Evolutionary conservation across 23 tunicate species (phyloP).

Genomic region (Trididemnum nubilum): DNA sequence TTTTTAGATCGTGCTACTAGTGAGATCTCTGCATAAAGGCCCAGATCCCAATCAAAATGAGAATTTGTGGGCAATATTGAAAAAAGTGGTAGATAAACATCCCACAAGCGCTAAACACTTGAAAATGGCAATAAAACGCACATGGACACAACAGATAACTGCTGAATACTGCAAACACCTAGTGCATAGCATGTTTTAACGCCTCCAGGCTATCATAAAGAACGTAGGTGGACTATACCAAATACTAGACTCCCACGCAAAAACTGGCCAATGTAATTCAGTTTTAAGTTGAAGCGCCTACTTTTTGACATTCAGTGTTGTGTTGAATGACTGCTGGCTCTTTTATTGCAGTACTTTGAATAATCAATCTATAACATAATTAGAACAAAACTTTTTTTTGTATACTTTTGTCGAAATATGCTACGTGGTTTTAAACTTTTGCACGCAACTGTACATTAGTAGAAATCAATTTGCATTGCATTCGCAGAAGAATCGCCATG

Average conservation of each 20-base stretch:
- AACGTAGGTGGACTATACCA: slow-evolving; percentile 5
- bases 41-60: slow-evolving; percentile 9
- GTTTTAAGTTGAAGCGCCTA: slow-evolving; percentile 13
- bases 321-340: neutral
- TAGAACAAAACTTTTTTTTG: slow-evolving; percentile 5
- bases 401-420: neutral
- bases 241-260: slow-evolving; percentile 4
- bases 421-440: neutral
- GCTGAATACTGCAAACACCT: slow-evolving; percentile 26
- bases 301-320: slow-evolving; percentile 27
- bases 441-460: neutral
- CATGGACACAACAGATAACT: no score
- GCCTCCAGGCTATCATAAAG: slow-evolving; percentile 7
- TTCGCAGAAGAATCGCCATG: no score
- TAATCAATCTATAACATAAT: slow-evolving; percentile 11
- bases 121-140: slow-evolving; percentile 19
- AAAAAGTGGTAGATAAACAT: no score
- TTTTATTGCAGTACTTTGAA: slow-evolving; percentile 18
- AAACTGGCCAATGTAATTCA: no score
- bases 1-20: no score
- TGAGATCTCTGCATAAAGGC: no score
- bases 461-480: no score
- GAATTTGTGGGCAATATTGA: slow-evolving; percentile 20
- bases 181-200: neutral
- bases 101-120: neutral